These are phyloP conservation scores for Automeris io DNA, from an alignment of 2,888 invertebrate genomes.

Conservation along the genomic window DNA sequence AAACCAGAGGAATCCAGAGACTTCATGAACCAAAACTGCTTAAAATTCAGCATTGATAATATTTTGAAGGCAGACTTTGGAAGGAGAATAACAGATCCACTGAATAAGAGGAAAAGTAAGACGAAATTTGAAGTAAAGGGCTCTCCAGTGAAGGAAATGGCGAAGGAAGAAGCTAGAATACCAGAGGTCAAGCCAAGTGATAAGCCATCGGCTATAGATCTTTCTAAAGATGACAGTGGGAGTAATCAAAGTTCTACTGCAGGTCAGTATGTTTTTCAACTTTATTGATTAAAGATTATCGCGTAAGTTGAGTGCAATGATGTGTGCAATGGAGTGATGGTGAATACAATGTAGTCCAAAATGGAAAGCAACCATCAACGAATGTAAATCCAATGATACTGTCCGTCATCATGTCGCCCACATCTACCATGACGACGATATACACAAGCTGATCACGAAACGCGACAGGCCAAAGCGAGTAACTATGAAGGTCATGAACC, in stretches of 20 bases:
- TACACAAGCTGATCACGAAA: too few species aligned
- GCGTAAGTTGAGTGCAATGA: too few species aligned
- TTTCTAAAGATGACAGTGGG: constrained; percentile 65
- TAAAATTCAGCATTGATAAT: constrained; percentile 92
- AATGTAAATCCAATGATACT: too few species aligned
- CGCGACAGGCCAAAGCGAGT: too few species aligned
- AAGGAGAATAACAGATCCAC: constrained; percentile 81
- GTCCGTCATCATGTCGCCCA: too few species aligned
- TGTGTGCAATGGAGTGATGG: too few species aligned
- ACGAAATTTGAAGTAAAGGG: constrained; percentile 45
- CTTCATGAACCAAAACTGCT: constrained; percentile 73
- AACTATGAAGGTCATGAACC: too few species aligned
- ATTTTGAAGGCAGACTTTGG: constrained; percentile 92
- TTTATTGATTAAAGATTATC: too few species aligned
- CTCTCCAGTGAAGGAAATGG: constrained; percentile 46
- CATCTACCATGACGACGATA: too few species aligned
- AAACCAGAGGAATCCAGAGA: constrained; percentile 58
- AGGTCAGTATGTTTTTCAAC: constrained; percentile 59
- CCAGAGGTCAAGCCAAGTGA: constrained; percentile 58
- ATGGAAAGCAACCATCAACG: too few species aligned
- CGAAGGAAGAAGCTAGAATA: constrained; percentile 56
- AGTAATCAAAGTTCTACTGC: constrained; percentile 62
- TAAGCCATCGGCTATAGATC: constrained; percentile 58
- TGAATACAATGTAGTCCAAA: too few species aligned
- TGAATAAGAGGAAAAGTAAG: constrained; percentile 77